Conservation (phyloP, 2,888 invertebrate genomes). For the Chesias legatella region DNA sequence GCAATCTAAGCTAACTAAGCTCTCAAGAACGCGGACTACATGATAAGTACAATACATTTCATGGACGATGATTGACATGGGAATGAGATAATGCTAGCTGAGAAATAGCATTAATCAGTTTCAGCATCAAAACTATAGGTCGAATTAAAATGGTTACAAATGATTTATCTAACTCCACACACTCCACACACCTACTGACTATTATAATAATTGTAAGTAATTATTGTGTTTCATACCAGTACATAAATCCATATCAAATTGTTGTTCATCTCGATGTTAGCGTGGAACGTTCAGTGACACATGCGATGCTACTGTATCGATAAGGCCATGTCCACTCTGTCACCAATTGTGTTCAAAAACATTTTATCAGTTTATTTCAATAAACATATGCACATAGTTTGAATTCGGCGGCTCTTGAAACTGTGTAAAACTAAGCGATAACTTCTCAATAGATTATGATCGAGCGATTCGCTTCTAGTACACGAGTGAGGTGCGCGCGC, state of each 20-base stretch:
- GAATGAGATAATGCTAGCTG: too few relatives aligned
- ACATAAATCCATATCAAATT: constrained; percentile 62
- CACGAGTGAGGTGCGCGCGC: constrained; percentile 74
- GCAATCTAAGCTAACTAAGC: too few relatives aligned
- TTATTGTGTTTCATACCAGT: constrained; percentile 50
- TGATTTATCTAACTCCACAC: too few relatives aligned
- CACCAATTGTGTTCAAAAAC: constrained; percentile 59
- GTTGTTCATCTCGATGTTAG: constrained; percentile 66
- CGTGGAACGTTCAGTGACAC: constrained; percentile 44
- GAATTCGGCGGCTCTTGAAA: constrained; percentile 35
- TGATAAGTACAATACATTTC: too few relatives aligned
- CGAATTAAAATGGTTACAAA: too few relatives aligned
- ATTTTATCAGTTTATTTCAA: constrained; percentile 39
- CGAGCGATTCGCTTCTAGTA: constrained; percentile 72
- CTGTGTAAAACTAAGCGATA: constrained; percentile 71
- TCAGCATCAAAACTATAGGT: too few relatives aligned
- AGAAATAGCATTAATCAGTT: too few relatives aligned
- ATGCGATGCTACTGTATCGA: constrained; percentile 68
- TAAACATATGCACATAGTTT: constrained; percentile 29
- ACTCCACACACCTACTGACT: too few relatives aligned
- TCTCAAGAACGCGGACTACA: too few relatives aligned
- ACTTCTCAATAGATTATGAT: constrained; percentile 58
- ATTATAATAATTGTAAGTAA: not conserved
- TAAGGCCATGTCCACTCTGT: constrained; percentile 72
- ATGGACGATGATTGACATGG: too few relatives aligned